Conservation (phyloP, 35 echinoderm and acorn worm species). For the Holothuria glaberrima region DNA sequence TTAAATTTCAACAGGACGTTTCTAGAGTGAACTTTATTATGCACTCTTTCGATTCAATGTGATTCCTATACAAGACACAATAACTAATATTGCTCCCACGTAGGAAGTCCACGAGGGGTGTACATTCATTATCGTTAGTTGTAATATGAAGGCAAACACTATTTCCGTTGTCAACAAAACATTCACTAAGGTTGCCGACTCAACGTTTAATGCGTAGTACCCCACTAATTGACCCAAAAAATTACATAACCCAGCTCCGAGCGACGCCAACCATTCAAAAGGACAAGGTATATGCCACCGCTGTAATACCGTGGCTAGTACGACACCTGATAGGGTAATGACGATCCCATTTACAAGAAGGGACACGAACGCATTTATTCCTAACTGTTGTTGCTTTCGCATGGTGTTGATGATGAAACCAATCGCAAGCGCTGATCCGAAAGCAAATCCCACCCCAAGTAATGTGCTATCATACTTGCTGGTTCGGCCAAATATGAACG, state of each 20-base stretch:
- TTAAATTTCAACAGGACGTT: no score
- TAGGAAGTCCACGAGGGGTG: conserved; percentile 6
- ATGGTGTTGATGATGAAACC: neutral
- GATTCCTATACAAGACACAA: conserved; percentile 1
- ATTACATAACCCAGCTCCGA: neutral
- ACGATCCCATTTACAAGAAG: neutral
- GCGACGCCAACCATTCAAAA: neutral
- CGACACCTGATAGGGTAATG: neutral
- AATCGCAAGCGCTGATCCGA: neutral
- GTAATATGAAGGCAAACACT: neutral
- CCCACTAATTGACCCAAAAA: neutral
- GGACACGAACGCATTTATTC: neutral
- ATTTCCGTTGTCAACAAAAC: neutral
- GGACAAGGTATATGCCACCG: neutral
- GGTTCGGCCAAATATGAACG: neutral
- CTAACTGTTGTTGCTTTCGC: neutral
- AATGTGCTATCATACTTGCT: neutral
- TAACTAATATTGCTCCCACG: neutral
- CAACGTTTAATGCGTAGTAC: neutral
- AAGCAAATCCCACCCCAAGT: neutral
- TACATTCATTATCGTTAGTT: neutral
- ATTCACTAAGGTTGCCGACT: neutral
- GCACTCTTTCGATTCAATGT: neutral
- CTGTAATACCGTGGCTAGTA: neutral
- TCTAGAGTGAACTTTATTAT: no score